Evolutionary conservation across 2,888 invertebrate genomes (phyloP).

Genomic region (Frankliniella intonsa): DNA sequence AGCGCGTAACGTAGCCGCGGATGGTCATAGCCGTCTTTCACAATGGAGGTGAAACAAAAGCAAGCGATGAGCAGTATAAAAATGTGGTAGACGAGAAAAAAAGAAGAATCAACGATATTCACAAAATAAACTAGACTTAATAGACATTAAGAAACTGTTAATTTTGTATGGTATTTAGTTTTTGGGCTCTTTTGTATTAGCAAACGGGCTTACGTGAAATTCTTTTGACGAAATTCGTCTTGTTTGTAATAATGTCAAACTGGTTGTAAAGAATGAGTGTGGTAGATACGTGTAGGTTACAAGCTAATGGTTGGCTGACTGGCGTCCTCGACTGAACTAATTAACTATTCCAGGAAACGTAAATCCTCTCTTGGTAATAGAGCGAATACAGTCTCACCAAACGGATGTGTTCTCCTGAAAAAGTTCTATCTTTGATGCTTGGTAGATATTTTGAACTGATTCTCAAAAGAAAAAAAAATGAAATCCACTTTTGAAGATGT

Average conservation of each 20-base stretch:
- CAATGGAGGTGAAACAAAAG: background rate
- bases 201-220: background rate
- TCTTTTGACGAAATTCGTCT: background rate
- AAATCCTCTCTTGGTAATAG: conserved; percentile 14
- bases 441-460: conserved; percentile 21
- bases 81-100: conserved; percentile 6
- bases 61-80: background rate
- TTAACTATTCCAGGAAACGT: conserved; percentile 16
- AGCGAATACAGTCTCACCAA: conserved; percentile 8
- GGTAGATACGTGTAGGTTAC: conserved; percentile 17
- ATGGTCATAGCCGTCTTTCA: background rate
- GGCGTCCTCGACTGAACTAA: conserved; percentile 26
- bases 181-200: conserved; percentile 6
- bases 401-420: conserved; percentile 20
- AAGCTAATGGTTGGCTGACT: conserved; percentile 16
- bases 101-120: conserved; percentile 13
- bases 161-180: conserved; percentile 25
- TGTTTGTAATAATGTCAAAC: conserved; percentile 1
- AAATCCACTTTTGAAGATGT: conserved; percentile 27
- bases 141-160: conserved; percentile 20
- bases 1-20: background rate
- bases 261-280: conserved; percentile 14
- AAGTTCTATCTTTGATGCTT: conserved; percentile 13
- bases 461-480: conserved; percentile 11
- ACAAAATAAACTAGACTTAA: conserved; percentile 9